Base-by-base conservation (phyloP, 53 echinoderm and acorn worm species). In the Stichopus horrens region DNA sequence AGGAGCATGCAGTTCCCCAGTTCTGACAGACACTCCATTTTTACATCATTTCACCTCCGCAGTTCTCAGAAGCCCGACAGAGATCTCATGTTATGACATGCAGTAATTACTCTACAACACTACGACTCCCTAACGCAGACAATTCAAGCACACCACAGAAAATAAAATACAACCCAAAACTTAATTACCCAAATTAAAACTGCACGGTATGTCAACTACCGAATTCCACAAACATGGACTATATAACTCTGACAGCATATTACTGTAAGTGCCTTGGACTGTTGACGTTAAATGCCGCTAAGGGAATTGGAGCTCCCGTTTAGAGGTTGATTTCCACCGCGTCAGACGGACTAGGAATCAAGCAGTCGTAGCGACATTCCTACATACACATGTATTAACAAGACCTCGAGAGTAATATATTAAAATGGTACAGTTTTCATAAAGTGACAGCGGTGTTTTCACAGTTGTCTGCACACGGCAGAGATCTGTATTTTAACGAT, bases 401-500 rank as follows among this genome's bases (percentile, higher is more conserved):
- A 16, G 10, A 63, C 63, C 16, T 5, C 63, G 63, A 13, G 63
- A 16, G 11, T 6, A 63, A 63, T 63, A 16, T 37, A 63, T 63
- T 10, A 63, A 63, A 13, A 63, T 63, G 63, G 63, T 63, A 55
- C 16, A 53, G 55, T 79, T 79, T 53, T 79, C 54, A 79, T 79
- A 54, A 79, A 79, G 52, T 79, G 79, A 54, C 79, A 37, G 52
- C 53, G 7, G 7, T 56, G 54, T 79, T 79, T 79, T 79, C 79
- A 79, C 79, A 79, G 79, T 79, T 52, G 77, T 53, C 13, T 79
- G 53, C 55, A 11, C 53, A 55, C 55, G 79, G 54, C 53, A 52
- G 9, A 52, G 7, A 8, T 7, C 16, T 13, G 10, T 63, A 11
- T 13, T 63, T 63, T 10, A 75, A 75, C 75, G 75, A 75, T 75